Evolutionary conservation across 2,888 invertebrate species (phyloP), one percentile per base, ranked within the genome.

Genomic region (Timandra comae): DNA sequence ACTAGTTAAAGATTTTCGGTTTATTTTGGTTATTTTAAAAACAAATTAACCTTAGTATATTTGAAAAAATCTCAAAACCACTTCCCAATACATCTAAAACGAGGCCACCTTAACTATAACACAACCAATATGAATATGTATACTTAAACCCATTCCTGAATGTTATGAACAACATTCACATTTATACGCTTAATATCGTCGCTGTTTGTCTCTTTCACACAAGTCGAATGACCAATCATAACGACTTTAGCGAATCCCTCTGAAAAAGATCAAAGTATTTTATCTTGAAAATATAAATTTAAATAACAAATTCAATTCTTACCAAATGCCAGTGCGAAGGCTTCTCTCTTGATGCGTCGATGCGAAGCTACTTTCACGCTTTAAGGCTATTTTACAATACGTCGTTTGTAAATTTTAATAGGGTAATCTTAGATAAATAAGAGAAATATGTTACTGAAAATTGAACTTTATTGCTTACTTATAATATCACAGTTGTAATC

Each of bases 191-290:
- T 51, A 52, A 42, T 51, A 51, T 56, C 39, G 42, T 52, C 50
- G 54, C 54, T 54, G 50, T 43, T 59, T 58, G 58, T 34, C 36
- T 41, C 12, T 33, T 23, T 25, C 31, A 26, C 21, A 37, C 22
- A n/a, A n/a, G 40, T 33, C 26, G 24, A 33, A 13, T 38, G 32
- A n/a, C n/a, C 16, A 16, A 6, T 16, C 16, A 16, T 5, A 16
- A 6, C 16, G 32, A 38, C 29, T 46, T 33, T 25, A 31, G 33
- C 22, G 27, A 27, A 29, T 43, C 62, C 30, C 50, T 58, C 81
- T 82, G 79, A 56, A 76, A 79, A 72, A 81, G 84, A 84, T 45
- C 84, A 84, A 81, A 82, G 78, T 27, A 54, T 52, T 69, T 59
- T 62, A 81, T 70, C 82, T 62, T 37, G 75, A 71, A 81, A 33